phyloP scores from a whole-genome alignment of 2,888 invertebrate genomes.

The Hydrotaea cyrtoneurina region DNA sequence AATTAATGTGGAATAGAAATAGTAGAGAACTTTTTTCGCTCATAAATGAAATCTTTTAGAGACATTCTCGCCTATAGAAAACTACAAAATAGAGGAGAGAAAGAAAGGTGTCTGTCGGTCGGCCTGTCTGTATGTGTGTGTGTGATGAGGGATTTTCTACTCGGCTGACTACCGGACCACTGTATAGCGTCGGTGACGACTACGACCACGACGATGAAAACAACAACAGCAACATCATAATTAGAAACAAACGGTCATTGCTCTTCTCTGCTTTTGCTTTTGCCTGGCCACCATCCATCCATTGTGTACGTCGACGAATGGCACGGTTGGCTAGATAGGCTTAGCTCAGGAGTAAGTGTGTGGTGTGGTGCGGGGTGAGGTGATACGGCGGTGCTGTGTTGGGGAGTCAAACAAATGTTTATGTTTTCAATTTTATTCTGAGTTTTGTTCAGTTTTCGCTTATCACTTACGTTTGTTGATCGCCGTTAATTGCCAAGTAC shows the following conservation, averaged over 20 bases:
- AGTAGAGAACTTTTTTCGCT: neutral
- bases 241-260: slow-evolving; percentile 60
- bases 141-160: neutral
- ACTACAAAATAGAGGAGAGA: neutral
- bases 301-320: neutral
- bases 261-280: slow-evolving; percentile 62
- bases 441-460: neutral
- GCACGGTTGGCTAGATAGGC: neutral
- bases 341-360: neutral
- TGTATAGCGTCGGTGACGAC: neutral
- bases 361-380: neutral
- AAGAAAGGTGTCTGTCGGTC: neutral
- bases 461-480: neutral
- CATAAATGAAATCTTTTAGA: neutral
- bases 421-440: slow-evolving; percentile 1
- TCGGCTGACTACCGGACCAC: neutral
- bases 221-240: slow-evolving; percentile 35
- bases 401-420: slow-evolving; percentile 17
- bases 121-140: neutral
- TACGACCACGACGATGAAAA: neutral
- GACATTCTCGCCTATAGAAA: neutral
- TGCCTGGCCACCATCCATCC: neutral
- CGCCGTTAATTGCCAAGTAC: neutral
- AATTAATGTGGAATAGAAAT: neutral
- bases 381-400: neutral